Conservation (phyloP, 2,113 vertebrate genomes). For the Pipra filicauda region DNA sequence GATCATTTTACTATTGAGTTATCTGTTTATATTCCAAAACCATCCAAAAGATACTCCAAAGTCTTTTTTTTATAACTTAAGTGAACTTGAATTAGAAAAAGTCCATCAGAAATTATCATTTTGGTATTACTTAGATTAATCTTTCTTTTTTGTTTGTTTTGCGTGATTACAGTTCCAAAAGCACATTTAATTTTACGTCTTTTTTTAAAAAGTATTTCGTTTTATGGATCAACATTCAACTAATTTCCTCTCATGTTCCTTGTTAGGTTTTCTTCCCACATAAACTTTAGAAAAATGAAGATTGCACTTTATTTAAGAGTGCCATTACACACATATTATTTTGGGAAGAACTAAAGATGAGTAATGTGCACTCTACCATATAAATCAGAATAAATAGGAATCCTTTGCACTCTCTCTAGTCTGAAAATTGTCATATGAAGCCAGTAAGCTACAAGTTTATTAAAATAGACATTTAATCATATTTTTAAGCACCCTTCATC, state of each 20-base stretch:
- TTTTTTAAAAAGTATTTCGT: neutral
- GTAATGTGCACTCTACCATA: neutral
- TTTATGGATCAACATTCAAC: neutral
- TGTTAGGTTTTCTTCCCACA: fast-evolving
- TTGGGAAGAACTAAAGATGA: neutral
- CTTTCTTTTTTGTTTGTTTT: neutral
- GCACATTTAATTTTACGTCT: neutral
- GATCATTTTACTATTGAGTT: neutral
- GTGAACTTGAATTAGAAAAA: neutral
- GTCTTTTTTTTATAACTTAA: neutral
- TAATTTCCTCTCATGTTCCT: neutral
- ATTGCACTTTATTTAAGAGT: neutral
- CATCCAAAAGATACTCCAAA: neutral
- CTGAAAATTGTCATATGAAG: neutral
- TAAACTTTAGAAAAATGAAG: neutral
- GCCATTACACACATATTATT: neutral
- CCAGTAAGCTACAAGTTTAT: neutral
- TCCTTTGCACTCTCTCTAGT: neutral
- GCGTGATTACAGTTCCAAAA: neutral
- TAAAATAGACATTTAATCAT: neutral
- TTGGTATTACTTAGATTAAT: neutral
- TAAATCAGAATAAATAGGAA: neutral
- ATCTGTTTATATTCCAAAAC: neutral
- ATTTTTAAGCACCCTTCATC: neutral
- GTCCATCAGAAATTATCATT: neutral